Conservation (phyloP, 2,797 vertebrate species). For the Rhinophrynus dorsalis region DNA sequence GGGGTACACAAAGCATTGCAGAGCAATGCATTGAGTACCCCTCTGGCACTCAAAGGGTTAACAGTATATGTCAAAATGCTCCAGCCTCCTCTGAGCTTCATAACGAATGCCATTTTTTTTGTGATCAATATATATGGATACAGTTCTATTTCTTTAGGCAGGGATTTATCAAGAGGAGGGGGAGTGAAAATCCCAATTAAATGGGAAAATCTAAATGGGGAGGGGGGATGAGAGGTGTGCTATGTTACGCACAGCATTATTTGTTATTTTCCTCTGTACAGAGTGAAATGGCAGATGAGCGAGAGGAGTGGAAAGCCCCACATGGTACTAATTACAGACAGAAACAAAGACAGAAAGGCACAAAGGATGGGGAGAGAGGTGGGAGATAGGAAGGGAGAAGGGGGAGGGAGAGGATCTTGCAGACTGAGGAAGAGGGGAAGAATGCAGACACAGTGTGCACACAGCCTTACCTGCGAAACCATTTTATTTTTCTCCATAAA, state of each 20-base stretch:
- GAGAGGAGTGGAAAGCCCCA: not conserved
- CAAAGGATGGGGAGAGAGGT: conserved; percentile 33
- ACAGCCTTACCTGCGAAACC: conserved; percentile 42
- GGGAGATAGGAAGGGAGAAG: conserved; percentile 6
- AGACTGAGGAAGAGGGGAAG: conserved; percentile 3
- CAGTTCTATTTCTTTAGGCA: no score
- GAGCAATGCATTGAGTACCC: no score
- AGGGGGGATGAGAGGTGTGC: not conserved
- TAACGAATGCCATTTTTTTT: not conserved
- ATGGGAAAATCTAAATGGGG: not conserved
- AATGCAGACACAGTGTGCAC: conserved; percentile 3
- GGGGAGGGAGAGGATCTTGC: conserved; percentile 21
- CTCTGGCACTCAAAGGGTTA: no score
- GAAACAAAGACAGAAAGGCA: conserved; percentile 34
- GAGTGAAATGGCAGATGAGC: not conserved
- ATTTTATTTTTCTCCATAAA: conserved; percentile 49
- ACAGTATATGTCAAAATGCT: no score
- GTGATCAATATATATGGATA: no score
- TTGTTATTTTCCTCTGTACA: not conserved
- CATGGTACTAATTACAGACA: conserved; percentile 33
- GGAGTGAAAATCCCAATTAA: not conserved
- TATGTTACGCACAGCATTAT: not conserved
- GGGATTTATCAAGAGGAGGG: not conserved
- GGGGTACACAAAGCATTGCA: no score
- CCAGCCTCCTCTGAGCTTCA: not conserved